Base-by-base conservation (phyloP, 30 jellyfish, hydroid and myxozoan genomes). In the Pelagia noctiluca region DNA sequence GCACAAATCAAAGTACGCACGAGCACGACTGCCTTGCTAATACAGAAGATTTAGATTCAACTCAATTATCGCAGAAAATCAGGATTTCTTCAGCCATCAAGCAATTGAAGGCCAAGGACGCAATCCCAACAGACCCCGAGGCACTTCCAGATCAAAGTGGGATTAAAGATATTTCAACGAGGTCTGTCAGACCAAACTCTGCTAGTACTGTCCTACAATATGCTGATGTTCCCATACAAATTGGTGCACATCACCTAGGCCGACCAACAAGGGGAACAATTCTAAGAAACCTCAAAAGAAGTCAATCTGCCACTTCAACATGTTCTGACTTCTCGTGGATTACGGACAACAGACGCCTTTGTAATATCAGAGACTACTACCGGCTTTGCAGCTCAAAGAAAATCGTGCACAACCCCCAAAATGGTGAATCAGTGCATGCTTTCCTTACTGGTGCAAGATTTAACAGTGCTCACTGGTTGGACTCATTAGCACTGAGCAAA, bases 321-420 rank as follows among this genome's bases (percentile, higher is more conserved):
- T 82, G 86, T 28, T 82, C 92, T 10, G 85, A 82, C 3, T 82
- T 82, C 35, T 82, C 92, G 22, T 82, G 92, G 92, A 69, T 82
- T n/a, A 72, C 63, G 37, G 92, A 82, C 7, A 82, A 82, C 75
- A 82, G 75, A 60, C 33, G 92, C 25, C 73, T 82, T n/a, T 82
- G 92, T 69, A 82, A 82, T 49, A 70, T 82, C 0, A 75, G 86
- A 19, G 92, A 69, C 54, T 82, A 82, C 37, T 82, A 82, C 73
- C n/a, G 92, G 12, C 62, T 82, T 29, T 82, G 37, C 37, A 68
- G 70, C 29, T 34, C 71, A 69, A 53, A 54, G 0, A 52, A 52
- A 29, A 31, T 46, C 1, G 13, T 54, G 3, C 49, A 52, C 18
- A 49, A 66, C 18, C 26, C 90, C 1, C 63, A 62, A 0, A 64